Evolutionary conservation across 2,888 invertebrate species (phyloP).

Genomic region (Pollenia labialis): DNA sequence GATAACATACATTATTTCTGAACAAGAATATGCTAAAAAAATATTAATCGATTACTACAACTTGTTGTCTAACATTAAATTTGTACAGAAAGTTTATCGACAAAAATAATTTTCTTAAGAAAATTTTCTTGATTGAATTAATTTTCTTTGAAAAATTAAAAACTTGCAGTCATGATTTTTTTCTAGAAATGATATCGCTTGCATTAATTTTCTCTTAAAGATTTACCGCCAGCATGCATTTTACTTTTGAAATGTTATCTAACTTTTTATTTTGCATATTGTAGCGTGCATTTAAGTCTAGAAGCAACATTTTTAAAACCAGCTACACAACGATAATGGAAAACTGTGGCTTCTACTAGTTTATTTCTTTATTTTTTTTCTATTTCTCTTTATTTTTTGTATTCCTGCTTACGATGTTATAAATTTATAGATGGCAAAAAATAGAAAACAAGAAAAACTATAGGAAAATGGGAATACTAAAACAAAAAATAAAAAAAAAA

Average conservation of each 20-base stretch:
- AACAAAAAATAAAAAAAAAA: constrained; percentile 31
- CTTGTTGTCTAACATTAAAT: not conserved
- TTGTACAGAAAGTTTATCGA: not conserved
- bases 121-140: not conserved
- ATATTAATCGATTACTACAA: not conserved
- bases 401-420: constrained; percentile 72
- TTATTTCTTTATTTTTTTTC: constrained; percentile 23
- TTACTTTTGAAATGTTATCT: no score
- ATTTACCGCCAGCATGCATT: no score
- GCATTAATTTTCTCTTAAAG: not conserved
- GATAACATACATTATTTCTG: not conserved
- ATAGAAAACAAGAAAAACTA: constrained; percentile 10
- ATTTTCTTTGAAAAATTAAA: not conserved
- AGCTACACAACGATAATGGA: constrained; percentile 69
- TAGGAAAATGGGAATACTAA: constrained; percentile 32
- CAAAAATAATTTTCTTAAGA: not conserved
- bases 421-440: constrained; percentile 67
- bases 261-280: not conserved
- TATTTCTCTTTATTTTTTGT: constrained; percentile 22
- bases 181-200: not conserved
- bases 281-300: constrained; percentile 24
- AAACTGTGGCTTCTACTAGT: constrained; percentile 66
- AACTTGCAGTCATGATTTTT: not conserved
- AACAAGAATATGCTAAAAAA: not conserved
- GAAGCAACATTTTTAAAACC: constrained; percentile 23